Evolutionary conservation across 2,888 invertebrate species (phyloP).

Genomic region (Xylota sylvarum): DNA sequence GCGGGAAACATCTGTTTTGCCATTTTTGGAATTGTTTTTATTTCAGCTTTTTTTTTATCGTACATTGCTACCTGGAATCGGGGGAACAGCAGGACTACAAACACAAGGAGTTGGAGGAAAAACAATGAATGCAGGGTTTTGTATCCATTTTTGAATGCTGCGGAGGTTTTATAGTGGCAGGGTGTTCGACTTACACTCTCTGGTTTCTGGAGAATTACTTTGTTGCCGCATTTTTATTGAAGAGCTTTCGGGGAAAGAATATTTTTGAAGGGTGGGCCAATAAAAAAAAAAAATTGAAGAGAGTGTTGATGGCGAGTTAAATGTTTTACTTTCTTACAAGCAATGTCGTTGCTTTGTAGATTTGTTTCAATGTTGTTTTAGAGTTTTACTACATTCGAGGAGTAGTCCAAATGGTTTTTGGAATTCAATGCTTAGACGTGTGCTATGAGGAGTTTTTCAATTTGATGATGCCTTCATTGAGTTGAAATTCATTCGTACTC

Average conservation of each 20-base stretch:
- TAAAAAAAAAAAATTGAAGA: conserved; percentile 39
- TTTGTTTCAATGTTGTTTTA: conserved; percentile 5
- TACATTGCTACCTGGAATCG: conserved; percentile 36
- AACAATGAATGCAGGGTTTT: conserved; percentile 26
- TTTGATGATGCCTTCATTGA: not conserved
- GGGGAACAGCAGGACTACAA: conserved; percentile 15
- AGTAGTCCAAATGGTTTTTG: not conserved
- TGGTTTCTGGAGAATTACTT: not conserved
- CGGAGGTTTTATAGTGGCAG: conserved; percentile 13
- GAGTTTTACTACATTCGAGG: not conserved
- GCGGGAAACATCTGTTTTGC: conserved; percentile 19
- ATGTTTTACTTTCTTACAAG: not conserved
- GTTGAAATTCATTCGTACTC: not conserved
- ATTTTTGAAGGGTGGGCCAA: not conserved
- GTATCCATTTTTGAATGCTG: conserved; percentile 11
- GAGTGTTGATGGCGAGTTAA: conserved; percentile 33
- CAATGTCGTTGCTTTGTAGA: not conserved
- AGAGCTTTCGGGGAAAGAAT: not conserved
- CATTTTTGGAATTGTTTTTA: conserved; percentile 18
- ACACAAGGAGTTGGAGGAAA: not conserved
- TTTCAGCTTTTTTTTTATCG: conserved; percentile 8
- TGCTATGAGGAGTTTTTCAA: not conserved
- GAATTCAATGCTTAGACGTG: conserved; percentile 2
- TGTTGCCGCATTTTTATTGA: conserved; percentile 26
- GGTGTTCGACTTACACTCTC: not conserved